A percentile compares a stretch with the other conserved stretches of the same genome.
Conservation (phyloP, 2,888 invertebrate species). For the Drosophila sordidapex region DNA sequence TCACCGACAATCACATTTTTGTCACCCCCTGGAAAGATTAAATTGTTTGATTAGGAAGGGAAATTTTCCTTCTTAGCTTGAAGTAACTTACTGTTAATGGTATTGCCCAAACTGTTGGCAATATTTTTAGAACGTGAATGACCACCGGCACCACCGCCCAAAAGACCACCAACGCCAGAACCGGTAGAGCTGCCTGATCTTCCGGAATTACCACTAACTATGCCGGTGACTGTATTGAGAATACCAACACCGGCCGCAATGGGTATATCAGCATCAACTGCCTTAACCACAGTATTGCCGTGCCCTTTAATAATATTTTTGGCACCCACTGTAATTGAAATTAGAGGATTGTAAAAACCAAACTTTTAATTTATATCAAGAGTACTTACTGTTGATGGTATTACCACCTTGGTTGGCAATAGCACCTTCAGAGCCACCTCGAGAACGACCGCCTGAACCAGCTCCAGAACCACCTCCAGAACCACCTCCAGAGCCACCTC, state of each 20-base stretch:
- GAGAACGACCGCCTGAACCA: too few species aligned
- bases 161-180: too few species aligned
- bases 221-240: too few species aligned
- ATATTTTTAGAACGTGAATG: background rate
- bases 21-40: constrained; percentile 7
- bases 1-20: constrained; percentile 19
- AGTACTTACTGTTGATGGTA: background rate
- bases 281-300: constrained; percentile 15
- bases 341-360: background rate
- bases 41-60: background rate
- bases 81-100: constrained; percentile 17
- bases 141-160: background rate
- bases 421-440: background rate
- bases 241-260: background rate
- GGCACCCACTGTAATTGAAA: constrained; percentile 10
- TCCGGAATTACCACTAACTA: too few species aligned
- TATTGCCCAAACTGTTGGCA: constrained; percentile 26
- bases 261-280: constrained; percentile 7
- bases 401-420: constrained; percentile 19
- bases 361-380: background rate
- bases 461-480: too few species aligned
- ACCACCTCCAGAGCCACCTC: background rate
- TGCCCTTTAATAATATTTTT: constrained; percentile 19
- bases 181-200: too few species aligned
- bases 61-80: background rate